These are phyloP conservation scores for Enteromius fasciolatus DNA, from an alignment of 2,797 vertebrate genomes.

Conservation along the genomic window DNA sequence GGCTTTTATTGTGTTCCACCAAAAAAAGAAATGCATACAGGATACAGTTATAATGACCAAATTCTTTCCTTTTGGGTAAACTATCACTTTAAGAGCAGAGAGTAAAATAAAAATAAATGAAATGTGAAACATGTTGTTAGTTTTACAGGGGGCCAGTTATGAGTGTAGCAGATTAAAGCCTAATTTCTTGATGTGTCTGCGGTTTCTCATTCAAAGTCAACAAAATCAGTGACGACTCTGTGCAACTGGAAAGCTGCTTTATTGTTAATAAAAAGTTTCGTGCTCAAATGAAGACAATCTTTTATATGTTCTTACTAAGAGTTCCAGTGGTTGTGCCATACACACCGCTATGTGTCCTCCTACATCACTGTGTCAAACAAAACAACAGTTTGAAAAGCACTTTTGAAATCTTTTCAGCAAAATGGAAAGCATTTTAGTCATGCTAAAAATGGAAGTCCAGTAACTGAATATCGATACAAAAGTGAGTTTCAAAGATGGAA, in stretches of 20 bases:
- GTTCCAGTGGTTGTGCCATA: constrained; percentile 85
- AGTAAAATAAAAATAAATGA: background rate
- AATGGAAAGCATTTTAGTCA: constrained; percentile 77
- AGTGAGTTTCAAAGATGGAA: constrained; percentile 81
- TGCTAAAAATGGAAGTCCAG: constrained; percentile 78
- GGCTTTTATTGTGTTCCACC: background rate
- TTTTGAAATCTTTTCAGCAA: constrained; percentile 76
- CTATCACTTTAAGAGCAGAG: background rate
- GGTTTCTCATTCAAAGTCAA: constrained; percentile 28
- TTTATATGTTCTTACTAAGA: constrained; percentile 85
- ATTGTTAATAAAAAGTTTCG: constrained; percentile 88
- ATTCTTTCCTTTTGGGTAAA: background rate
- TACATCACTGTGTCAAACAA: constrained; percentile 83
- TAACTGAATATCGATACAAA: constrained; percentile 81
- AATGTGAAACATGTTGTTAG: background rate
- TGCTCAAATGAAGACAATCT: constrained; percentile 89
- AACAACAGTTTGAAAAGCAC: constrained; percentile 84
- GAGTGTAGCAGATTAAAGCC: background rate
- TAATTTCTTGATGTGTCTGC: background rate
- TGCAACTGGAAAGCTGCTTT: constrained; percentile 87
- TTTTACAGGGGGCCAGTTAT: background rate
- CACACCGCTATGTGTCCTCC: constrained; percentile 82
- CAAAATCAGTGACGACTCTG: constrained; percentile 63
- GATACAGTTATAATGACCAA: background rate
- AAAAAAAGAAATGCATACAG: background rate